These are phyloP conservation scores for Petrolisthes manimaculis DNA, from an alignment of 2,888 invertebrate species.

Conservation along the genomic window DNA sequence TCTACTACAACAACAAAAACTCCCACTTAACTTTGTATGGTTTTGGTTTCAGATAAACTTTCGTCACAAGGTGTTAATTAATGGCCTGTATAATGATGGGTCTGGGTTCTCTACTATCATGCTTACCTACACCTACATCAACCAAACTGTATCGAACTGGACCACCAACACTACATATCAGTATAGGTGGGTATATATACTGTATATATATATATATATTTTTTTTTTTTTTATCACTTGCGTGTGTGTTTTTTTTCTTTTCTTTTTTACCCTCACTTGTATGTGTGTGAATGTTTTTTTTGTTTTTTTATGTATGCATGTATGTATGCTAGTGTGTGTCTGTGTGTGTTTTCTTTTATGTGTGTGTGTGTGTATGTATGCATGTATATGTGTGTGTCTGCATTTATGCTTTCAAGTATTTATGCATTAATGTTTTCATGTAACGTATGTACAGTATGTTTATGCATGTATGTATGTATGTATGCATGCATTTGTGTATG, in stretches of 20 bases:
- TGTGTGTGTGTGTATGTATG: constrained; percentile 1
- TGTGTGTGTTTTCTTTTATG: not conserved
- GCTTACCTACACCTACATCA: not conserved
- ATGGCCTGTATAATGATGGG: not conserved
- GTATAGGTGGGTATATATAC: constrained; percentile 15
- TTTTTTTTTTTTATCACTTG: constrained; percentile 19
- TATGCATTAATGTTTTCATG: too few species aligned
- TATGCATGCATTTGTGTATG: too few species aligned
- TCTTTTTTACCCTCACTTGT: constrained; percentile 5
- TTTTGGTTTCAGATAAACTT: not conserved
- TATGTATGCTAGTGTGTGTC: constrained; percentile 3
- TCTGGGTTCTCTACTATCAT: not conserved
- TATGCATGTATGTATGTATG: too few species aligned
- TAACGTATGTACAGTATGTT: too few species aligned
- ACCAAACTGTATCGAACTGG: not conserved
- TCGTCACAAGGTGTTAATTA: not conserved
- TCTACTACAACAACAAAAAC: too few species aligned
- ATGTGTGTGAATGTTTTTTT: not conserved
- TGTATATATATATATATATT: constrained; percentile 25
- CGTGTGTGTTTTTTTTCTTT: constrained; percentile 2
- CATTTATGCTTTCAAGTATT: too few species aligned
- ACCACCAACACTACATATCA: constrained; percentile 11
- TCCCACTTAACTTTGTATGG: too few species aligned
- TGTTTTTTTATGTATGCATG: too few species aligned
- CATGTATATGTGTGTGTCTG: not conserved